Base-by-base conservation (phyloP, 2,888 invertebrate species). In the Leucoptera coffeella region DNA sequence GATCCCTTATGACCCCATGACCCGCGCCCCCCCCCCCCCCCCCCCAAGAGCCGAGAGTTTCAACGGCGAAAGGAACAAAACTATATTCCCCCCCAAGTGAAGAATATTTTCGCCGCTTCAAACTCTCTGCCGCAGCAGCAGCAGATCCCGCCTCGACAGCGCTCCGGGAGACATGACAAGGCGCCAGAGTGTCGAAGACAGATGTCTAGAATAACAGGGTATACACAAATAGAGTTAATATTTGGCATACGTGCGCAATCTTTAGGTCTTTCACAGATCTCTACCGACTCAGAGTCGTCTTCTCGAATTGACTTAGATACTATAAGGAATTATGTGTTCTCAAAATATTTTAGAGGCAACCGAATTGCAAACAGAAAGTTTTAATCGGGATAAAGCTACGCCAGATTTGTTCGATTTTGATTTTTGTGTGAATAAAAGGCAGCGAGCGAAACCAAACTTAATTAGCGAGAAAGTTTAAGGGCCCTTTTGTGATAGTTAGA, bases 391-490 rank as follows among this genome's bases (percentile, higher is more conserved):
- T 3, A 25, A 23, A 20, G 36, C 34, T 2, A 22, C 27, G 32
- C 5, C 32, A 27, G 25, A 31, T 32, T 3, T 40, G 36, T 24
- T 22, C 28, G 0, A 9, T 25, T 9, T 37, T 39, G 2, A 36
- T 37, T 9, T 39, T 17, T 12, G 38, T 40, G 0, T 38, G 38
- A 19, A n/a, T 35, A 11, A 35, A 39, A 30, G 25, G 25, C 12
- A 15, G 25, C 9, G 39, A 41, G 22, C 29, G 40, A 1, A 33
- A 35, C 14, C 35, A 38, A 28, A 38, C 32, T 0, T 38, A 38
- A 25, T 29, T 38, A 12, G 29, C 29, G 4, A 23, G 12, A 23
- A 23, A 23, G 11, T 10, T 20, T 32, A 6, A 32, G n/a, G n/a
- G n/a, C n/a, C n/a, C n/a, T n/a, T n/a, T n/a, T n/a, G n/a, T n/a